Percentiles rank a stretch among this genome's conserved stretches.
These are phyloP conservation scores for Drosophila anomalipes DNA, from an alignment of 2,888 invertebrate genomes.

Conservation along the genomic window DNA sequence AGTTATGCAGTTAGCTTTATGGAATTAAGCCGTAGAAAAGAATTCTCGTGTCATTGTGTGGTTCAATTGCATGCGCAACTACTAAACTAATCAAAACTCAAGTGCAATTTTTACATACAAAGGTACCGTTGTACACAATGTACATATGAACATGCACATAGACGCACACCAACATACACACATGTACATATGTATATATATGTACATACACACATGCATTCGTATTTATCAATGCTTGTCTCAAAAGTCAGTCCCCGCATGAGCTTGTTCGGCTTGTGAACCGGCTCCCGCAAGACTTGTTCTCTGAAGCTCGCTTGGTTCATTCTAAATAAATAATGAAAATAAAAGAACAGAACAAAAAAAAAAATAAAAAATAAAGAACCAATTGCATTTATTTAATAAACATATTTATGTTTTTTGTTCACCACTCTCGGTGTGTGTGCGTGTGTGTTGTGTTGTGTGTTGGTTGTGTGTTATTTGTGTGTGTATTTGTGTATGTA, in stretches of 20 bases:
- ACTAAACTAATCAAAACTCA: constrained; percentile 48
- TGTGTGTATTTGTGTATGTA: not conserved
- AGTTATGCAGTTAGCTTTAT: constrained; percentile 43
- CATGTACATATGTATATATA: not conserved
- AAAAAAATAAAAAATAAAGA: not conserved
- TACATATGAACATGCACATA: not conserved
- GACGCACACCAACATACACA: not conserved
- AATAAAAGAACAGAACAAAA: not conserved
- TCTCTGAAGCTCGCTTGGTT: not conserved
- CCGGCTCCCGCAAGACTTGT: constrained; percentile 25
- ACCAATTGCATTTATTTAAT: not conserved
- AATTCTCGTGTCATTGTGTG: constrained; percentile 8
- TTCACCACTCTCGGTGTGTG: not conserved
- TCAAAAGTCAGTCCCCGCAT: constrained; percentile 14
- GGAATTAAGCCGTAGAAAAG: constrained; percentile 35
- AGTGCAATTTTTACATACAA: constrained; percentile 46
- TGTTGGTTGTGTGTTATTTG: not conserved
- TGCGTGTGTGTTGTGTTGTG: too few relatives aligned
- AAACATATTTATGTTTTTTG: constrained; percentile 6
- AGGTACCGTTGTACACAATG: constrained; percentile 23
- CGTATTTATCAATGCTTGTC: constrained; percentile 9
- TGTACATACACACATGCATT: constrained; percentile 2
- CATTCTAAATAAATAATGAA: constrained; percentile 3
- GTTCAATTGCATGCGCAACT: constrained; percentile 38
- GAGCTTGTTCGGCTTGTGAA: constrained; percentile 17